Conservation (phyloP, 2,113 vertebrate genomes). For the Nannobrachium achirus region DNA sequence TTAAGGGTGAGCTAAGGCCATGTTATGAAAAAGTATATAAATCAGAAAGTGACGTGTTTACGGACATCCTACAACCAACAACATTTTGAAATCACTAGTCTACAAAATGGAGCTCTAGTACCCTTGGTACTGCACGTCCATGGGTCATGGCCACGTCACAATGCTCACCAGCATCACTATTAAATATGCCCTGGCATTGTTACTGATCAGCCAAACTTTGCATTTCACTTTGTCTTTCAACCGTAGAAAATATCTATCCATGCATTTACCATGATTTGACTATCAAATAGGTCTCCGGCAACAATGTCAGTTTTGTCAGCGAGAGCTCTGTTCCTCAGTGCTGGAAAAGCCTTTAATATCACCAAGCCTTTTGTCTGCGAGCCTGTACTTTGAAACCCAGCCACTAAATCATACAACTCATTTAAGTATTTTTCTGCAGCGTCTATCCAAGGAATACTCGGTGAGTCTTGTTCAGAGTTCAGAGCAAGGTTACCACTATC, state of each 20-base stretch:
- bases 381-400: constrained; percentile 66
- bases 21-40: no score
- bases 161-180: no score
- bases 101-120: neutral
- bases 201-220: neutral
- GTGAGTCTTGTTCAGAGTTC: constrained; percentile 77
- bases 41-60: no score
- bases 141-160: no score
- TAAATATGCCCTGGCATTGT: neutral
- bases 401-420: constrained; percentile 74
- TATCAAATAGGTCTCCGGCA: constrained; percentile 47
- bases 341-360: constrained; percentile 48
- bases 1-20: no score
- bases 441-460: constrained; percentile 66
- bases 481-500: constrained; percentile 78
- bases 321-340: constrained; percentile 38
- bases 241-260: neutral
- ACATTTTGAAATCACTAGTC: no score
- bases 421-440: constrained; percentile 72
- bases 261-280: constrained; percentile 49
- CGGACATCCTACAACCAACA: no score
- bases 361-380: constrained; percentile 25
- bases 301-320: constrained; percentile 33
- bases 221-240: constrained; percentile 4
- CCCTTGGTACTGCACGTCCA: no score